A percentile compares a stretch with the other conserved stretches of the same genome.
phyloP scores from a whole-genome alignment of 2,888 invertebrate species.

The Rhodophaea formosa region DNA sequence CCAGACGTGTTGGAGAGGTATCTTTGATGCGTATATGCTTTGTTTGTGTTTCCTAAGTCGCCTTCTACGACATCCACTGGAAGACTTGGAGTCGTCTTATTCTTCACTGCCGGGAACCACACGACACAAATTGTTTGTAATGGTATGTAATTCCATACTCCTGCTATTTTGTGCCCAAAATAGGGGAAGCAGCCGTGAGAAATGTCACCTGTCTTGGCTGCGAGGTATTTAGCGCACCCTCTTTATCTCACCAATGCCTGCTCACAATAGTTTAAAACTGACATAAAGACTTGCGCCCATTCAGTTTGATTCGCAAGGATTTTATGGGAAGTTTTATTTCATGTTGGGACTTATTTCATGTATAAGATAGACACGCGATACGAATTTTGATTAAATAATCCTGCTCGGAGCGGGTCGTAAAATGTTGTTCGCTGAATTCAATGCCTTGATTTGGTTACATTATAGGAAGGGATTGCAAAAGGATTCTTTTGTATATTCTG shows the following conservation, averaged over 20 bases:
- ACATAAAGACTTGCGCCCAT: constrained; percentile 15
- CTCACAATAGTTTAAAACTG: constrained; percentile 16
- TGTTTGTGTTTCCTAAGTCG: too few species aligned
- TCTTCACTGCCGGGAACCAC: too few species aligned
- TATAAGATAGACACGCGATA: constrained; percentile 13
- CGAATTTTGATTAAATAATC: constrained; percentile 15
- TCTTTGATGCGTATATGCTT: too few species aligned
- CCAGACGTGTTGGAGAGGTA: too few species aligned
- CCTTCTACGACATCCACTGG: too few species aligned
- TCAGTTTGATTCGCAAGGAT: constrained; percentile 8
- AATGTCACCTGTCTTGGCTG: constrained; percentile 16
- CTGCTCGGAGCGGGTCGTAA: background rate
- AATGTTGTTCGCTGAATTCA: background rate
- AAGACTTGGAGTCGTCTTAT: too few species aligned
- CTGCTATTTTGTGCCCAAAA: background rate
- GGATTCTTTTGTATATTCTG: background rate
- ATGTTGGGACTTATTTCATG: background rate
- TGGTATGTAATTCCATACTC: too few species aligned
- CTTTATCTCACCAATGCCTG: constrained; percentile 13
- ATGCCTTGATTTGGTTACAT: constrained; percentile 7
- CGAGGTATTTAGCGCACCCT: constrained; percentile 16
- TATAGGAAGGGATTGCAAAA: background rate
- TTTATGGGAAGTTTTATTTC: constrained; percentile 12
- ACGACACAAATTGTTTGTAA: too few species aligned
- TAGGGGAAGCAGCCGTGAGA: constrained; percentile 4